Conservation (phyloP, 1,140 invertebrate genomes). For the Xylocopa sonorina region DNA sequence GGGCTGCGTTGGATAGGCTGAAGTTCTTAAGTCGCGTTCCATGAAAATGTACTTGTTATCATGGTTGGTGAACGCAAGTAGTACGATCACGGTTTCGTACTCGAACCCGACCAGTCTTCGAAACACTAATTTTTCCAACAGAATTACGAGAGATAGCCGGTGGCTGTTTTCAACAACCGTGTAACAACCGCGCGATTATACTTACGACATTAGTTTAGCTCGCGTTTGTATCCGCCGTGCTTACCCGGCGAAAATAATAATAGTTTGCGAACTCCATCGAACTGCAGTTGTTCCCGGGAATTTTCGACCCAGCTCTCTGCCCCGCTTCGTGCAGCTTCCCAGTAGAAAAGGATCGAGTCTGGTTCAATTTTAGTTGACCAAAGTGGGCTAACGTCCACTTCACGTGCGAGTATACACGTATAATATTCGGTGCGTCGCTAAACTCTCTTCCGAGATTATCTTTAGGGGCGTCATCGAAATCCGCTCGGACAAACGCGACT, state of each 20-base stretch:
- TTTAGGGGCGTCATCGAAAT: too few relatives aligned
- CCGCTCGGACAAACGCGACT: too few relatives aligned
- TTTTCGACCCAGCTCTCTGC: neutral
- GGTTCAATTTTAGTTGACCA: neutral
- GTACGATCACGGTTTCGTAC: neutral
- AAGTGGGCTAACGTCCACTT: neutral
- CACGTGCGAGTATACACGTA: neutral
- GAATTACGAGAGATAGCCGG: neutral
- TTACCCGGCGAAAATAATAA: conserved; percentile 15
- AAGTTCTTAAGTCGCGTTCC: conserved; percentile 8
- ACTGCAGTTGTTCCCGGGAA: conserved; percentile 6
- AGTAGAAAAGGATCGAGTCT: neutral
- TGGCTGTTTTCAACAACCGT: conserved; percentile 12
- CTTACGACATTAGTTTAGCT: neutral
- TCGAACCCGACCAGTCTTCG: neutral
- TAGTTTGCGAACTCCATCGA: conserved; percentile 19
- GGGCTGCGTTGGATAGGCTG: neutral
- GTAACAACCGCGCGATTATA: neutral
- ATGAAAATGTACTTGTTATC: too few relatives aligned
- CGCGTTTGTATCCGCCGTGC: neutral
- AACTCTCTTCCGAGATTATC: too few relatives aligned
- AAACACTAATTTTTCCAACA: neutral
- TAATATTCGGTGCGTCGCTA: too few relatives aligned
- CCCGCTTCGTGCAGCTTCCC: neutral
- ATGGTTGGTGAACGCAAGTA: neutral